Base-by-base conservation (phyloP, 1,140 invertebrate genomes). In the Physella acuta region DNA sequence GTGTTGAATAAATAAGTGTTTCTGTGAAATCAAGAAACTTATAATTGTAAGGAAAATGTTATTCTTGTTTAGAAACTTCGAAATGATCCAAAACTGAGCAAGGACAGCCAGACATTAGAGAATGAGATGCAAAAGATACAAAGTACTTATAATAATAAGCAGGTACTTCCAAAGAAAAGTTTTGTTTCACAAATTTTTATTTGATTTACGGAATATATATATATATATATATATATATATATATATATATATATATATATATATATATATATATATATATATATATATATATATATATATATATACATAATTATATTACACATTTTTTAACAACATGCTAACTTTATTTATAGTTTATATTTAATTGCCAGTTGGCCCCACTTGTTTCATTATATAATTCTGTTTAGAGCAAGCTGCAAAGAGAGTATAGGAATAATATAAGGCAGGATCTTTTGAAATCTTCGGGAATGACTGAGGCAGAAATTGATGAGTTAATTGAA, bases 401-500 rank as follows among this genome's bases (percentile, higher is more conserved):
- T 60, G 69, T 66, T 58, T 61, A 79, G 78, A 61, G 36, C 8
- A 75, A 74, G 30, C 55, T 81, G 5, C 66, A 78, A 36, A 73
- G 74, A 36, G 79, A 79, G n/a, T 68, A 76, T 52, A 65, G 68
- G 17, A 72, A 79, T 36, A 75, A 70, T 16, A 76, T 81, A 36
- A 65, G 73, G 34, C 58, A 68, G 26, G 76, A 79, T 62, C 65
- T 81, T 11, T 53, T 73, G 33, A 72, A 75, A 17, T 75, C 75
- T 3, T 79, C 79, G 2, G 76, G 77, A 30, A 73, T 81, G 59
- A 58, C 73, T 3, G 78, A 81, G 17, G 68, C 71, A 52, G 78
- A 81, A 73, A 78, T 79, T 58, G 75, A 81, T 53, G 72, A 70
- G 5, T 31, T 81, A 24, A 79, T 81, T 68, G 73, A 76, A 2